Base-by-base conservation (phyloP, 2,888 invertebrate species). In the Trichacis sp. region DNA sequence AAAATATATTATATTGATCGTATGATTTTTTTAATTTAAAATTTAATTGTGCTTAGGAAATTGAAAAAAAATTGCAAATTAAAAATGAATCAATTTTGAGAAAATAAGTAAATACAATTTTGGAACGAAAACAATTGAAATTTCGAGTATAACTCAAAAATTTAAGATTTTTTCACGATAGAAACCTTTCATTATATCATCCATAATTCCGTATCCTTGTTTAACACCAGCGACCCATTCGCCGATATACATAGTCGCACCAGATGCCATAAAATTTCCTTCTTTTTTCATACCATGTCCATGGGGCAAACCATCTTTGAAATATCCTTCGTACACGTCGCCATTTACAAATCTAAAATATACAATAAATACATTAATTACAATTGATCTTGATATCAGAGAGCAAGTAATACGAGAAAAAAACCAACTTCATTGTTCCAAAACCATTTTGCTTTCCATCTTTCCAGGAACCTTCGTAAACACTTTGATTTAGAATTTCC, bases 131-230 rank as follows among this genome's bases (percentile, higher is more conserved):
- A n/a, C n/a, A n/a, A n/a, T n/a, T n/a, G n/a, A n/a, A n/a, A n/a
- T n/a, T n/a, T n/a, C n/a, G n/a, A n/a, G n/a, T n/a, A n/a, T n/a
- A n/a, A n/a, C n/a, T n/a, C n/a, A n/a, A n/a, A n/a, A n/a, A n/a
- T n/a, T n/a, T n/a, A n/a, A n/a, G n/a, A n/a, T n/a, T n/a, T n/a
- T n/a, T n/a, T n/a, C n/a, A n/a, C n/a, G n/a, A n/a, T n/a, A n/a
- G n/a, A n/a, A n/a, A 88, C 88, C 95, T 74, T 90, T 92, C 19
- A 91, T 88, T 49, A 94, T 92, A 75, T 95, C 93, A 77, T 96
- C 95, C 88, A 94, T 90, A 0, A 96, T 93, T 0, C 96, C 96
- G 75, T 96, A 96, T 0, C 96, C 96, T 71, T 91, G 90, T 72
- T 91, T 92, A 1, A 88, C 88, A 15, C 95, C 95, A 50, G 87